These are phyloP conservation scores for Calliphora vomitoria DNA, from an alignment of 2,888 invertebrate species.

Conservation along the genomic window DNA sequence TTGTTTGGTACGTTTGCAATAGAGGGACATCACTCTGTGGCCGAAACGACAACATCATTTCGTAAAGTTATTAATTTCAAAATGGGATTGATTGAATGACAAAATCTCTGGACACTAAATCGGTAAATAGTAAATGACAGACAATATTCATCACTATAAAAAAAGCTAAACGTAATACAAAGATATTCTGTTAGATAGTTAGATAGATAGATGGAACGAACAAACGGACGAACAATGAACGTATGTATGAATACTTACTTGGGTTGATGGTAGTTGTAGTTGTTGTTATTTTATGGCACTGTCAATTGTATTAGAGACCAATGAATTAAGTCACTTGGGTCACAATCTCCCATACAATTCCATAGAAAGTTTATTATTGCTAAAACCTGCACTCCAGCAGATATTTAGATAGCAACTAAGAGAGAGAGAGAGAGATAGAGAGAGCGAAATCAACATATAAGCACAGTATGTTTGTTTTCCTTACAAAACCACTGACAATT, in stretches of 20 bases:
- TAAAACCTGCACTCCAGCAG: background rate
- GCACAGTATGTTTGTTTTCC: background rate
- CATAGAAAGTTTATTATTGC: slow-evolving; percentile 65
- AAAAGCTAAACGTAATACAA: slow-evolving; percentile 41
- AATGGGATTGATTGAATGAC: slow-evolving; percentile 80
- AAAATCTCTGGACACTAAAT: slow-evolving; percentile 78
- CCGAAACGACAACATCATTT: slow-evolving; percentile 73
- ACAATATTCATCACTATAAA: slow-evolving; percentile 63
- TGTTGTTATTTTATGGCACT: slow-evolving; percentile 56
- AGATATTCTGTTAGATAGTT: background rate
- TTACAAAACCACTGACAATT: slow-evolving; percentile 71
- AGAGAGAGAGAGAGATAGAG: slow-evolving; percentile 1
- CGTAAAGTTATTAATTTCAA: slow-evolving; percentile 79
- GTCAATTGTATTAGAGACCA: slow-evolving; percentile 63
- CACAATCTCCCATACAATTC: slow-evolving; percentile 39
- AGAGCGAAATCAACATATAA: slow-evolving; percentile 1
- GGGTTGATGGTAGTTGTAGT: background rate
- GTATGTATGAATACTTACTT: slow-evolving; percentile 3
- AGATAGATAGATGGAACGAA: slow-evolving; percentile 15
- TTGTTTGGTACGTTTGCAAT: slow-evolving; percentile 12
- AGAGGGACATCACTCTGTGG: slow-evolving; percentile 51
- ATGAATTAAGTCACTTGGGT: slow-evolving; percentile 72
- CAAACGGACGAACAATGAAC: background rate
- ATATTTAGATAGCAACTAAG: background rate
- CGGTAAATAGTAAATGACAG: slow-evolving; percentile 73